Conservation (phyloP, 2,113 vertebrate genomes). For the Protobothrops flavoviridis region DNA sequence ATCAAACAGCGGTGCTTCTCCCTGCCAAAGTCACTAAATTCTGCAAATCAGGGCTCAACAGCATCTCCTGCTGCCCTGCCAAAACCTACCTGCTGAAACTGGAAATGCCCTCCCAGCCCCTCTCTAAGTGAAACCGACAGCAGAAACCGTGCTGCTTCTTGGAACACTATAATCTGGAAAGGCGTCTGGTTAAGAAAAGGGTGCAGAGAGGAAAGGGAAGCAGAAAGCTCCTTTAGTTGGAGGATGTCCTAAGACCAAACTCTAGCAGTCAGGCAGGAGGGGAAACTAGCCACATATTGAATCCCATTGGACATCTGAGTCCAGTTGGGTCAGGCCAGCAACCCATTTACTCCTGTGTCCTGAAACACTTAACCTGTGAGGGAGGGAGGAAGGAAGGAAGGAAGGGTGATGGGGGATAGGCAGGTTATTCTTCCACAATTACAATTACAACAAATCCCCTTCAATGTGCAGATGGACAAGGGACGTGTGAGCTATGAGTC, state of each 20-base stretch:
- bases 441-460: neutral
- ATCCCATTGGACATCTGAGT: neutral
- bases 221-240: neutral
- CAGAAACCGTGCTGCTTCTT: neutral
- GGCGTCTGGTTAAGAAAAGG: neutral
- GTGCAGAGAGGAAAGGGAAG: neutral
- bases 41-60: conserved; percentile 61
- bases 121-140: conserved; percentile 40
- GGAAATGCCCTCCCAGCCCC: conserved; percentile 51
- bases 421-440: neutral
- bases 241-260: neutral
- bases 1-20: conserved; percentile 58
- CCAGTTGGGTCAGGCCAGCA: neutral
- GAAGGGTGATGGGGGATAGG: too few relatives aligned
- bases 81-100: conserved; percentile 55
- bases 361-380: neutral
- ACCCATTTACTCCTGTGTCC: neutral
- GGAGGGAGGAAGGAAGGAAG: neutral
- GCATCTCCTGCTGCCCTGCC: conserved; percentile 67
- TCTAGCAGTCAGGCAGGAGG: neutral
- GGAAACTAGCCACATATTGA: neutral
- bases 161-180: neutral
- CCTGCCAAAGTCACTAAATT: conserved; percentile 60
- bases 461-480: neutral
- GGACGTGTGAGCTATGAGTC: neutral